phyloP scores from a whole-genome alignment of 2,888 invertebrate species.

The Eurois occulta region DNA sequence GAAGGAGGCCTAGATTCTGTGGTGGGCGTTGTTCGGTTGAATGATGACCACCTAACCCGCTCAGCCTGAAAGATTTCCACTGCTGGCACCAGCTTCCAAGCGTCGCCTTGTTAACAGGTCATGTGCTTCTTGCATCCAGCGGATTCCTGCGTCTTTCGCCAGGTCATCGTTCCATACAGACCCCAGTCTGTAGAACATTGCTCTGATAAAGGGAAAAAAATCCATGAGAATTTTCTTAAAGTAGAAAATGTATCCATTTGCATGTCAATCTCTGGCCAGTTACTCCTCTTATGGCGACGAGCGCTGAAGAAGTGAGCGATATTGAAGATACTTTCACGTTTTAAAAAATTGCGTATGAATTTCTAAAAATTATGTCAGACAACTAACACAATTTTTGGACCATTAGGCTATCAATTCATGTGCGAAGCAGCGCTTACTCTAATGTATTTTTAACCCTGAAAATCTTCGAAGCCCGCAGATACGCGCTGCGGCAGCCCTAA shows the following conservation, averaged over 20 bases:
- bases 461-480: constrained; percentile 46
- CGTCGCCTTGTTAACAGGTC: neutral
- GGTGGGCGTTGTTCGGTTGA: neutral
- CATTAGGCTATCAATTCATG: constrained; percentile 24
- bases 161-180: neutral
- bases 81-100: neutral
- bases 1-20: neutral
- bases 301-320: no score
- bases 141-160: neutral
- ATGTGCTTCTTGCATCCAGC: neutral
- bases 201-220: neutral
- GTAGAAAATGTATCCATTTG: neutral
- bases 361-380: neutral
- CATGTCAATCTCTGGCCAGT: neutral
- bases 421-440: constrained; percentile 35
- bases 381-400: neutral
- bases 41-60: neutral
- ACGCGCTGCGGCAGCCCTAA: constrained; percentile 56
- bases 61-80: no score
- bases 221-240: neutral
- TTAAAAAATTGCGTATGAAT: neutral
- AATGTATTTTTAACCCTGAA: constrained; percentile 51
- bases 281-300: neutral
- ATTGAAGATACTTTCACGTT: neutral
- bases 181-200: neutral